Evolutionary conservation across 2,888 invertebrate genomes (phyloP), one percentile per base, ranked within the genome.

Genomic region (Sinhomidia bicolor): DNA sequence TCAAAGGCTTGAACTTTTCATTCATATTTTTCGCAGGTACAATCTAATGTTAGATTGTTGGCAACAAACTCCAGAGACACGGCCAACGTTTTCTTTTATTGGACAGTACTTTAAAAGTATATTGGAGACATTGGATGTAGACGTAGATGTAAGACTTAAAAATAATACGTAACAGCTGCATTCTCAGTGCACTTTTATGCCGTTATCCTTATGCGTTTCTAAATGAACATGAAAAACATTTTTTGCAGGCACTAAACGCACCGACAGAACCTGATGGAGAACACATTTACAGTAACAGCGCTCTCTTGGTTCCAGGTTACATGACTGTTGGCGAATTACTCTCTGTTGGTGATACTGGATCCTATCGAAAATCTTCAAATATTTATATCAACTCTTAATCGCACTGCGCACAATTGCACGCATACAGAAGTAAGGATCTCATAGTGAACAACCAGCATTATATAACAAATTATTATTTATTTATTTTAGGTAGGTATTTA

Each of bases 11-110:
- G n/a, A n/a, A n/a, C n/a, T n/a, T n/a, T n/a, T n/a, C n/a, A n/a
- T n/a, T n/a, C n/a, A n/a, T n/a, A n/a, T n/a, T n/a, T 14, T 36
- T 78, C 84, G 0, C 36, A 90, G 90, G 57, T 90, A 90, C 32
- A 85, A 89, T 26, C n/a, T 90, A 3, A 89, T 90, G 90, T 6
- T 89, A 17, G 85, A 88, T 20, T 89, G 89, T 41, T 90, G 90
- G 90, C 82, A 85, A 20, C 81, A 88, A 17, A 32, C 47, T 0
- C 88, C 89, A 3, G 68, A 85, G 14, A 12, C 32, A 6, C 17
- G 90, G 71, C 90, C 90, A 23, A 47, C 32, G 12, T 90, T 90
- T 36, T 44, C 47, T 14, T 68, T 32, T 36, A 47, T 90, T 54
- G 32, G 71, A 17, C 76, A 78, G 23, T 74, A 86, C 20, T 90